Conservation (phyloP, 2,113 vertebrate genomes). For the Protomyctophum bolini region DNA sequence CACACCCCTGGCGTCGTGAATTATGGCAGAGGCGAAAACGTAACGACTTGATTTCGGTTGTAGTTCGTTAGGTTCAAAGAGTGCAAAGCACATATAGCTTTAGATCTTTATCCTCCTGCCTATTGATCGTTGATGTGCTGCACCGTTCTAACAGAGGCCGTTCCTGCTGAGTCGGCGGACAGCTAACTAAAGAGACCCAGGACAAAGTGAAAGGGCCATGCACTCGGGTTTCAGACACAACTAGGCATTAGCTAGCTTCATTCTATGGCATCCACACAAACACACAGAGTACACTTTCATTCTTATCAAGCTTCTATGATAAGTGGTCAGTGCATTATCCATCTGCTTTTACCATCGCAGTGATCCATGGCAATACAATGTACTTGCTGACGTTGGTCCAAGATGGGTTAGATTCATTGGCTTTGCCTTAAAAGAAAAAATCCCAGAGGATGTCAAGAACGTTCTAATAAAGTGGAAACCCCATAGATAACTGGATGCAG, state of each 20-base stretch:
- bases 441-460: too few relatives aligned
- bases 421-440: too few relatives aligned
- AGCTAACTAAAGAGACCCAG: background rate
- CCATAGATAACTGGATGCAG: too few relatives aligned
- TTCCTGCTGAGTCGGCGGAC: slow-evolving; percentile 15
- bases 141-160: background rate
- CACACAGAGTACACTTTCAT: background rate
- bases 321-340: too few relatives aligned
- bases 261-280: background rate
- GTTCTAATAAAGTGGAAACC: too few relatives aligned
- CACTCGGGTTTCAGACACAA: slow-evolving; percentile 10
- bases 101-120: slow-evolving; percentile 13
- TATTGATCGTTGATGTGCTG: slow-evolving; percentile 27
- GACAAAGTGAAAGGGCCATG: background rate
- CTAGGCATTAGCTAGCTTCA: slow-evolving; percentile 17
- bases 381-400: too few relatives aligned
- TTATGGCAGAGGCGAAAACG: background rate
- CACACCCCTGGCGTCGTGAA: background rate
- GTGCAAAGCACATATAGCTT: slow-evolving; percentile 6
- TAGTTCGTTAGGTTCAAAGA: slow-evolving; percentile 24
- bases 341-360: too few relatives aligned
- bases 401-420: too few relatives aligned
- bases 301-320: too few relatives aligned
- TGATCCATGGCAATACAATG: too few relatives aligned
- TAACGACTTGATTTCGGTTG: slow-evolving; percentile 10